Conservation (phyloP, 1,140 invertebrate genomes). For the Myzus persicae region DNA sequence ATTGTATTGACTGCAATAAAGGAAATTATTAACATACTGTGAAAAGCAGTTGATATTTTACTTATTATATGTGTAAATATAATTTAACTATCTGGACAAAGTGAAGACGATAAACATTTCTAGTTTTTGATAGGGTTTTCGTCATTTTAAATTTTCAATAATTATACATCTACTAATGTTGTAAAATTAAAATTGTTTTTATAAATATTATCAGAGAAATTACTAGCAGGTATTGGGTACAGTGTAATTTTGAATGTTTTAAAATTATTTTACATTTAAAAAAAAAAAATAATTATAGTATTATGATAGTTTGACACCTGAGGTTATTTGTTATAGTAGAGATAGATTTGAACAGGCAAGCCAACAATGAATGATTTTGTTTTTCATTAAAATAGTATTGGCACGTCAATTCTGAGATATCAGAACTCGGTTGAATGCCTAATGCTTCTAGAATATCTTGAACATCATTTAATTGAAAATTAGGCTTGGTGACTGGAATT, state of each 20-base stretch:
- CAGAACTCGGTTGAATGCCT: background rate
- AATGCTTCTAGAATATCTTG: conserved; percentile 24
- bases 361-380: background rate
- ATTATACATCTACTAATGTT: no score
- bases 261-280: no score
- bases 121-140: background rate
- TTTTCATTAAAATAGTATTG: conserved; percentile 46
- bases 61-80: background rate
- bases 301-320: background rate
- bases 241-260: no score
- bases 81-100: background rate
- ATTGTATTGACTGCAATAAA: conserved; percentile 32
- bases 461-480: conserved; percentile 7
- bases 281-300: background rate
- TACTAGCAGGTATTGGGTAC: no score
- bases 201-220: no score
- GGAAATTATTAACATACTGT: background rate
- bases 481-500: background rate
- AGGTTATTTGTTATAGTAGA: background rate
- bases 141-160: background rate
- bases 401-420: background rate
- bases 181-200: no score
- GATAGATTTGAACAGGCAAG: conserved; percentile 8
- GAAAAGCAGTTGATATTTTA: background rate
- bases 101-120: background rate